Conservation (phyloP, 2,113 vertebrate genomes). For the Diadophis punctatus region DNA sequence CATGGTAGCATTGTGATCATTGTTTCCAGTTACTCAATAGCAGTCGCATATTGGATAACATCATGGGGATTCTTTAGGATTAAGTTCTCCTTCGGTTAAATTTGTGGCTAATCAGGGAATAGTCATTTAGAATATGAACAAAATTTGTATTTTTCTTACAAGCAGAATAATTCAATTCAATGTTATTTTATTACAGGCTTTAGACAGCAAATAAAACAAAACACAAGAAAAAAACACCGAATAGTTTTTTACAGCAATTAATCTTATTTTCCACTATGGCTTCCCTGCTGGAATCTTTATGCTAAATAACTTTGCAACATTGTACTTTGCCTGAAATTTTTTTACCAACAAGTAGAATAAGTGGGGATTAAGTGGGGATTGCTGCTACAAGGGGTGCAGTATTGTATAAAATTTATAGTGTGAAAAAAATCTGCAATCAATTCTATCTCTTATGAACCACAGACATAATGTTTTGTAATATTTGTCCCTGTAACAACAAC, state of each 20-base stretch:
- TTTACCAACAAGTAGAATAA: background rate
- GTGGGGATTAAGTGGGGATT: background rate
- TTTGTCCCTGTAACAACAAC: background rate
- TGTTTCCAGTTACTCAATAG: background rate
- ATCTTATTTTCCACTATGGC: background rate
- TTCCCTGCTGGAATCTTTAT: background rate
- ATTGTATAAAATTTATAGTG: background rate
- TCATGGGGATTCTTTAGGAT: background rate
- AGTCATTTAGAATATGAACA: background rate
- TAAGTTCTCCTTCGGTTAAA: background rate
- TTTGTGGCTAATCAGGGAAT: background rate
- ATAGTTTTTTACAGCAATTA: background rate
- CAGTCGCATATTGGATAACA: background rate
- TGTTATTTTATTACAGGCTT: background rate
- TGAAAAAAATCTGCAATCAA: background rate
- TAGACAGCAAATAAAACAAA: background rate
- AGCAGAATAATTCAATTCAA: background rate
- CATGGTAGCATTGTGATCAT: background rate
- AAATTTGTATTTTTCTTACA: background rate
- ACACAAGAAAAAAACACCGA: background rate
- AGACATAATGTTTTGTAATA: background rate
- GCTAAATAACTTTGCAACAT: background rate
- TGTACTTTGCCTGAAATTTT: background rate
- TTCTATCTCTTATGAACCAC: background rate
- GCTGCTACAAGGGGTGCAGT: background rate